Base-by-base conservation (phyloP, 2,113 vertebrate genomes). In the Rana temporaria region DNA sequence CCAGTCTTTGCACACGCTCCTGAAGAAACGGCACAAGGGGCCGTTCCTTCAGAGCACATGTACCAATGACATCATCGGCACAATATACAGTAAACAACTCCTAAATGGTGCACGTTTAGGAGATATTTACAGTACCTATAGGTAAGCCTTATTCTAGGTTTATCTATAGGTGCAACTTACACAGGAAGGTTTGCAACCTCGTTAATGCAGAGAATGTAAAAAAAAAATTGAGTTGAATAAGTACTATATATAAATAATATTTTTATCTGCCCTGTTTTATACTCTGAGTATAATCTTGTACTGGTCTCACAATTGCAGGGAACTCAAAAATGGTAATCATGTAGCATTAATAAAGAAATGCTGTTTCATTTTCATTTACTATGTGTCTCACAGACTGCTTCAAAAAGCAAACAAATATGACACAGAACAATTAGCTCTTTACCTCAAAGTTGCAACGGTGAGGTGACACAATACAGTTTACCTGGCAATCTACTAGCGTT, bases 381-480 rank as follows among this genome's bases (percentile, higher is more conserved):
- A 62, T 57, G 20, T 75, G 38, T 24, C 56, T 38, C 14, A 62
- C 26, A 65, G 26, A 15, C 8, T 62, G 7, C 24, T 78, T 64
- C 24, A 66, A 22, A 65, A 78, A 56, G 9, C 17, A 78, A 78
- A 66, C 60, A 78, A 65, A 78, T 66, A 53, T 78, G 42, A 65
- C 62, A 30, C 53, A 32, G 59, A n/a, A 77, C 74, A 78, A 64
- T 78, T 78, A 75, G 59, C 60, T 65, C 75, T 64, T 67, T 34
- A n/a, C 62, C 18, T 22, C 38, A 24, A 52, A 6, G n/a, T 19
- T 16, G 26, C 52, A 24, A 59, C 32, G 32, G 30, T 68, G 55
- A 19, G 24, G 53, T 22, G 65, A 55, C 30, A 59, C 15, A 69
- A 60, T 68, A 19, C 59, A 57, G 56, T 79, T 79, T 59, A 20